A percentile compares a stretch with the other conserved stretches of the same genome.
phyloP scores from a whole-genome alignment of 2,797 vertebrate species.

The Anisognathus igniventris region DNA sequence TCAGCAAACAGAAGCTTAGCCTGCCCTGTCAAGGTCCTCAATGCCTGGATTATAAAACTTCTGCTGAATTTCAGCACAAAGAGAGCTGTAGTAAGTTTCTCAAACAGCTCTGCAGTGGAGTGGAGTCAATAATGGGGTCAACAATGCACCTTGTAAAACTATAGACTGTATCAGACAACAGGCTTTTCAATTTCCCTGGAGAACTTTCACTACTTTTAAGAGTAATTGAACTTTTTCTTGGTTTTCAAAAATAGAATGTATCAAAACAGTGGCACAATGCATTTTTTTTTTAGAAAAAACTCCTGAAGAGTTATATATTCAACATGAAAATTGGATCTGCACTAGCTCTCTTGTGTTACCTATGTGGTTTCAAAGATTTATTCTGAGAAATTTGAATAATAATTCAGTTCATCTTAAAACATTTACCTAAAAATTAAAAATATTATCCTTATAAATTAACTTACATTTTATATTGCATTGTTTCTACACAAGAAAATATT shows the following conservation, averaged over 20 bases:
- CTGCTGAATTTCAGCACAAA: neutral
- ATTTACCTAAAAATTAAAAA: neutral
- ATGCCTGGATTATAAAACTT: neutral
- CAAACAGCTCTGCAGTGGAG: neutral
- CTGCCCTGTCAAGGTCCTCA: neutral
- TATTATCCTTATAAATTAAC: neutral
- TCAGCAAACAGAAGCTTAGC: neutral
- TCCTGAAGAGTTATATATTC: neutral
- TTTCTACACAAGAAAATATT: neutral
- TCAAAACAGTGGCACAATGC: neutral
- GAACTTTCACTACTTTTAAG: neutral
- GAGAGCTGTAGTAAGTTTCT: neutral
- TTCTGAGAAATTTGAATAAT: neutral
- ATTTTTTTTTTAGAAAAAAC: neutral
- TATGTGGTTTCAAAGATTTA: neutral
- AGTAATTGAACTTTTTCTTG: neutral
- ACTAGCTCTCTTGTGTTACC: neutral
- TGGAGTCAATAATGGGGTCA: neutral
- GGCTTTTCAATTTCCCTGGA: neutral
- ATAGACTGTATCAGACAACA: neutral
- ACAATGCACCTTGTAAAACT: neutral
- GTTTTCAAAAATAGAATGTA: neutral
- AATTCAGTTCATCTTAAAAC: neutral
- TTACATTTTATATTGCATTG: neutral
- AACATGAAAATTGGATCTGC: neutral